These are phyloP conservation scores for Spongia lamella DNA, from an alignment of 37 sponge, comb jelly and placozoan genomes.

Conservation along the genomic window DNA sequence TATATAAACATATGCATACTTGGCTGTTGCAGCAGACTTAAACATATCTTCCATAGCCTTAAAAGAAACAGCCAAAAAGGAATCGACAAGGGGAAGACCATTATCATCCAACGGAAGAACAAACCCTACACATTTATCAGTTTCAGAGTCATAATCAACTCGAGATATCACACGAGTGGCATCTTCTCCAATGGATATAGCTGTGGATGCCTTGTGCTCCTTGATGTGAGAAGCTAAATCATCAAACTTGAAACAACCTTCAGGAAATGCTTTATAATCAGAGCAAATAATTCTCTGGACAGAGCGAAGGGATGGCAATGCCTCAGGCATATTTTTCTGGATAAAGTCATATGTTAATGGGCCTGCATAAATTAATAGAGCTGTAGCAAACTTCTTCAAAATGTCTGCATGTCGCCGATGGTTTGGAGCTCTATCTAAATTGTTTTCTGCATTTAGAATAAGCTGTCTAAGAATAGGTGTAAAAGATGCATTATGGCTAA, in stretches of 20 bases:
- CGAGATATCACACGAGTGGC: conserved; percentile 43
- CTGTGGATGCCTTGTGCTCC: not conserved
- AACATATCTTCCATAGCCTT: too few species aligned
- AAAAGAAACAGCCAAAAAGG: conserved; percentile 40
- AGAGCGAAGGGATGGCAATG: too few species aligned
- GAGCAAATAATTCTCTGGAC: too few species aligned
- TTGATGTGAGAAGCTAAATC: conserved; percentile 7
- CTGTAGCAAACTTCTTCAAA: conserved; percentile 18
- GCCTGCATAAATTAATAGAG: conserved; percentile 16
- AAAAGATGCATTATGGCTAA: not conserved
- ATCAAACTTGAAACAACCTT: conserved; percentile 17
- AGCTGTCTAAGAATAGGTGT: conserved; percentile 2
- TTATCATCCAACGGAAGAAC: conserved; percentile 35
- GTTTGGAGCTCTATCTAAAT: not conserved
- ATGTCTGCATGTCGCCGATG: too few species aligned
- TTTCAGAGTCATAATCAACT: conserved; percentile 59
- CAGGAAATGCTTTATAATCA: too few species aligned
- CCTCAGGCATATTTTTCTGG: too few species aligned
- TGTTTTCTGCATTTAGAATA: conserved; percentile 6
- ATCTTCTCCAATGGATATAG: conserved; percentile 44
- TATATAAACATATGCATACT: conserved; percentile 67
- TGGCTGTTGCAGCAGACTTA: conserved; percentile 15
- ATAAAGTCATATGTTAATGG: not conserved
- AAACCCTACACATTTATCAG: conserved; percentile 48
- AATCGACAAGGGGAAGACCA: conserved; percentile 29